phyloP scores from a whole-genome alignment of 2,113 vertebrate genomes.

The Calypte anna region DNA sequence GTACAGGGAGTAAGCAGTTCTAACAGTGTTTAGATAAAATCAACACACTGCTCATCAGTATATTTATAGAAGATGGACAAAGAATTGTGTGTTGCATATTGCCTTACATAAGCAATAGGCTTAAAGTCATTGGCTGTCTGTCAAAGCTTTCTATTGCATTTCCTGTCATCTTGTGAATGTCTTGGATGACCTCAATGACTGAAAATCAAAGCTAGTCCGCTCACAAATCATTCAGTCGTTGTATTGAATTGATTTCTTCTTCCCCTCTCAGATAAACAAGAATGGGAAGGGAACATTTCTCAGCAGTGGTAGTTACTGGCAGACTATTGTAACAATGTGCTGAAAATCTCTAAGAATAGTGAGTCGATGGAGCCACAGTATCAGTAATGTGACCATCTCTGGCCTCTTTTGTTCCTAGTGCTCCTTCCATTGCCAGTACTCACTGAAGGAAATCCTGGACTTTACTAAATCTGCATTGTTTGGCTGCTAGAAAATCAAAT shows the following conservation, averaged over 20 bases:
- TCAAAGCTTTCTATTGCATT: conserved; percentile 55
- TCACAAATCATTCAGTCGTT: conserved; percentile 51
- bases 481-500: conserved; percentile 44
- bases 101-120: conserved; percentile 20
- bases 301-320: conserved; percentile 53
- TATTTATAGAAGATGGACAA: conserved; percentile 34
- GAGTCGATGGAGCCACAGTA: conserved; percentile 14
- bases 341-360: conserved; percentile 36
- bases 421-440: not conserved
- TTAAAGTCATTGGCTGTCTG: conserved; percentile 20
- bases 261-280: conserved; percentile 10
- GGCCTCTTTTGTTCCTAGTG: conserved; percentile 33
- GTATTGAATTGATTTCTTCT: conserved; percentile 54
- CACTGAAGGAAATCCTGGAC: not conserved
- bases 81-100: conserved; percentile 3
- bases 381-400: conserved; percentile 34
- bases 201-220: conserved; percentile 54
- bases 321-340: conserved; percentile 21
- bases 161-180: conserved; percentile 40
- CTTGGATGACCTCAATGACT: conserved; percentile 51
- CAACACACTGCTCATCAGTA: conserved; percentile 15
- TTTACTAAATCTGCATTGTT: conserved; percentile 35
- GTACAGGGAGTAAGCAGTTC: not conserved
- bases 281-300: conserved; percentile 52
- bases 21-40: conserved; percentile 34